phyloP scores from a whole-genome alignment of 2,888 invertebrate genomes.

The Drosophila formosana region DNA sequence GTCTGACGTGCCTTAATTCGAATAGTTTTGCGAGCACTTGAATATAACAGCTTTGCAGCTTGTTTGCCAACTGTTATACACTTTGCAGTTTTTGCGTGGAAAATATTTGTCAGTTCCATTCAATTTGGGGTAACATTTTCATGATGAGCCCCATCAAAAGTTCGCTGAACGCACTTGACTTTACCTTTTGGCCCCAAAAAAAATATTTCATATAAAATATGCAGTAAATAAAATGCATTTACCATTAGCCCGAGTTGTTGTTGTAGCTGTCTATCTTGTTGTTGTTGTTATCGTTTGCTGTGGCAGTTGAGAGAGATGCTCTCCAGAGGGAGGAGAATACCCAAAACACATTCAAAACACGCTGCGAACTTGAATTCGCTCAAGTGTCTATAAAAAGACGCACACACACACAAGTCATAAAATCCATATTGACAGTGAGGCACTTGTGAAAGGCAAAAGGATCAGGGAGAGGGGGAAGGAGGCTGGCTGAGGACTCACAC shows the following conservation, averaged over 20 bases:
- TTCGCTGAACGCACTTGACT: constrained; percentile 55
- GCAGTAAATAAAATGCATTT: constrained; percentile 75
- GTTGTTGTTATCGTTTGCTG: constrained; percentile 20
- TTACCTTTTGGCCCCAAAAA: constrained; percentile 43
- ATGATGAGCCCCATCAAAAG: constrained; percentile 25
- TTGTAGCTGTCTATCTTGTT: constrained; percentile 5
- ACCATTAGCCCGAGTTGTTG: constrained; percentile 51
- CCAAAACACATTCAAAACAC: constrained; percentile 70
- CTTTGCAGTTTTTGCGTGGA: not conserved
- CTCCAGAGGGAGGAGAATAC: constrained; percentile 16
- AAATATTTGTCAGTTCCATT: constrained; percentile 20
- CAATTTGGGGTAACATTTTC: constrained; percentile 27
- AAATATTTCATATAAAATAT: constrained; percentile 49
- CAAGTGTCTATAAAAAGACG: constrained; percentile 69
- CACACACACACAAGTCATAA: constrained; percentile 44
- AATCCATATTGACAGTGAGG: constrained; percentile 62
- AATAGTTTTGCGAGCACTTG: not conserved
- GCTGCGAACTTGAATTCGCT: constrained; percentile 73
- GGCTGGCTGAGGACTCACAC: constrained; percentile 1
- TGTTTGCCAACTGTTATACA: not conserved
- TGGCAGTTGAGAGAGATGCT: constrained; percentile 2
- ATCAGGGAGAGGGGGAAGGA: constrained; percentile 7
- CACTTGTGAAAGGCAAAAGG: constrained; percentile 42
- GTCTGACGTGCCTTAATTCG: not conserved
- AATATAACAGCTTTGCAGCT: not conserved